These are phyloP conservation scores for Phoeniculus purpureus DNA, from an alignment of 2,797 vertebrate species.

Conservation along the genomic window DNA sequence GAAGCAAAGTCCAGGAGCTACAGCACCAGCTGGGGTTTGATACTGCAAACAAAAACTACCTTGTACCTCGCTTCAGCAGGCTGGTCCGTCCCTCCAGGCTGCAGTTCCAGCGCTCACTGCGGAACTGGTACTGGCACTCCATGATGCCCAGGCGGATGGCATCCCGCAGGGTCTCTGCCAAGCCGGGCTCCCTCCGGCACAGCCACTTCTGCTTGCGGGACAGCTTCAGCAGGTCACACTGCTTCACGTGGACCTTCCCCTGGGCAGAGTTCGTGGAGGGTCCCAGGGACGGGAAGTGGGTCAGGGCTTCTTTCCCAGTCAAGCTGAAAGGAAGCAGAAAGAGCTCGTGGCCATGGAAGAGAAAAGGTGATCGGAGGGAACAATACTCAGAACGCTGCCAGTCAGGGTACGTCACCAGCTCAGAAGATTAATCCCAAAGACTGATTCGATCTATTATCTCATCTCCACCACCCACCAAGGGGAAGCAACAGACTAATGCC, in stretches of 20 bases:
- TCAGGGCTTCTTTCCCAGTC: constrained; percentile 91
- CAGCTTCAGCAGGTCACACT: constrained; percentile 93
- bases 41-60: not conserved
- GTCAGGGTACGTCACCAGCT: not conserved
- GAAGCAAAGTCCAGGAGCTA: not conserved
- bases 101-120: constrained; percentile 98
- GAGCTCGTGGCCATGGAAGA: not conserved
- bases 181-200: constrained; percentile 91
- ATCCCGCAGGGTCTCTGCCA: constrained; percentile 93
- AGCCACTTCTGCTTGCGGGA: constrained; percentile 91
- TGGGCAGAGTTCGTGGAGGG: constrained; percentile 54
- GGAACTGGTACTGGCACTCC: constrained; percentile 95
- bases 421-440: not conserved
- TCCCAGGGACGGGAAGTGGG: constrained; percentile 81
- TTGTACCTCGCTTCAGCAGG: constrained; percentile 92
- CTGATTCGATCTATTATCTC: not conserved
- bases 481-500: not conserved
- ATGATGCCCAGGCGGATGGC: constrained; percentile 90
- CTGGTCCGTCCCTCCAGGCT: constrained; percentile 92
- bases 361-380: not conserved
- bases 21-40: no score
- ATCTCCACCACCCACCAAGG: not conserved
- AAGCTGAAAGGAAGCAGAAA: constrained; percentile 74
- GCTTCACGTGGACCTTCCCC: constrained; percentile 89
- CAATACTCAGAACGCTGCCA: not conserved